Conservation (phyloP, 2,888 invertebrate genomes). For the Meteorus colon region DNA sequence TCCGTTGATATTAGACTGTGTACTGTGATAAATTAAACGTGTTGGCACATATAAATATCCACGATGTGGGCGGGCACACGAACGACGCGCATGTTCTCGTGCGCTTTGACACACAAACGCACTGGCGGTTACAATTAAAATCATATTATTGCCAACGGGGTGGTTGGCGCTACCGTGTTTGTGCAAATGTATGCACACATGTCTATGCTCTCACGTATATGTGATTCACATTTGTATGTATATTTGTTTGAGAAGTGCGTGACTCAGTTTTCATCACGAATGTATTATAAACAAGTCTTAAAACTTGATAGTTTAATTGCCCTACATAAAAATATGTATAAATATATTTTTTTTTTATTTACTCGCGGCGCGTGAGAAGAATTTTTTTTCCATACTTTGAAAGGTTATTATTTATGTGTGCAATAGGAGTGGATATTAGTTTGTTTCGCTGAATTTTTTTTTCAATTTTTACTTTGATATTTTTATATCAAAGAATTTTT, state of each 20-base stretch:
- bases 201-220: background rate
- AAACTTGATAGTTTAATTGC: constrained; percentile 35
- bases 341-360: constrained; percentile 3
- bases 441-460: no score
- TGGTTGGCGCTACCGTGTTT: constrained; percentile 11
- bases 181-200: background rate
- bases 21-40: constrained; percentile 60
- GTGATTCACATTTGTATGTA: constrained; percentile 10
- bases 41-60: constrained; percentile 57
- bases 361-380: constrained; percentile 12
- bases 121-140: constrained; percentile 53
- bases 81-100: constrained; percentile 40
- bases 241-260: constrained; percentile 34
- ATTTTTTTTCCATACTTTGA: constrained; percentile 3
- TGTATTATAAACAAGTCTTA: constrained; percentile 28
- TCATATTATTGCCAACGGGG: constrained; percentile 48
- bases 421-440: no score
- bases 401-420: no score
- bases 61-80: constrained; percentile 59
- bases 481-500: no score
- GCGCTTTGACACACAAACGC: constrained; percentile 55
- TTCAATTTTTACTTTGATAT: no score
- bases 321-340: background rate
- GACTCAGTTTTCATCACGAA: constrained; percentile 31
- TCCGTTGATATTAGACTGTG: constrained; percentile 60